Base-by-base conservation (phyloP, 2,797 vertebrate species). In the Acestrorhynchus altus region DNA sequence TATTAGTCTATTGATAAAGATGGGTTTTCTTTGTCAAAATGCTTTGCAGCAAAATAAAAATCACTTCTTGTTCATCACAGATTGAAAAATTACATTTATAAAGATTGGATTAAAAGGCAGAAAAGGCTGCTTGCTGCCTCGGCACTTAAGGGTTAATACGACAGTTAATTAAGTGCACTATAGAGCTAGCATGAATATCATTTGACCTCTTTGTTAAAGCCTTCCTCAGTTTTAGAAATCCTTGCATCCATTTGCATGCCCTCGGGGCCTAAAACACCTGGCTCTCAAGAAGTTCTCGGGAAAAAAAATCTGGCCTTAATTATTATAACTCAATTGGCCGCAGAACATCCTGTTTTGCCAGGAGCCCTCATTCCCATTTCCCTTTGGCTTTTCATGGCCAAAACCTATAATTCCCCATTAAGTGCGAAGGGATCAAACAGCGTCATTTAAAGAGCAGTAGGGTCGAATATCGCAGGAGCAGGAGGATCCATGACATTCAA, bases 221-320 rank as follows among this genome's bases (percentile, higher is more conserved):
- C 22, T 57, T 28, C 22, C 24, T 59, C 16, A 8, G 40, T 46
- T 65, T 65, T 13, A 44, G 39, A 39, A 44, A 44, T 47, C 20
- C 44, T 26, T 47, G 20, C 16, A 22, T 61, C 63, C 24, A n/a
- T 74, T 59, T 69, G 24, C 28, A 8, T 57, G 26, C 54, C 77
- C 44, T 54, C 11, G 61, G 51, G 64, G 11, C 18, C 26, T 54
- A 46, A 51, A 74, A 60, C 61, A 44, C 52, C 40, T 40, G 24
- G 54, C 22, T 10, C 49, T 42, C 56, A 18, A 20, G 52, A 46
- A 26, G 47, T 57, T 75, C 39, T 46, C 28, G 0, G 15, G 49
- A 69, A 61, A 59, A 26, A 56, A 66, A 59, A 49, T 26, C 40
- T 66, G 51, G 54, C 54, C 64, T 49, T 70, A 51, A 64, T 69